A percentile compares a stretch with the other conserved stretches of the same genome.
Conservation (phyloP, 92 coral and sea anemone genomes). For the Palythoa caribaeorum region DNA sequence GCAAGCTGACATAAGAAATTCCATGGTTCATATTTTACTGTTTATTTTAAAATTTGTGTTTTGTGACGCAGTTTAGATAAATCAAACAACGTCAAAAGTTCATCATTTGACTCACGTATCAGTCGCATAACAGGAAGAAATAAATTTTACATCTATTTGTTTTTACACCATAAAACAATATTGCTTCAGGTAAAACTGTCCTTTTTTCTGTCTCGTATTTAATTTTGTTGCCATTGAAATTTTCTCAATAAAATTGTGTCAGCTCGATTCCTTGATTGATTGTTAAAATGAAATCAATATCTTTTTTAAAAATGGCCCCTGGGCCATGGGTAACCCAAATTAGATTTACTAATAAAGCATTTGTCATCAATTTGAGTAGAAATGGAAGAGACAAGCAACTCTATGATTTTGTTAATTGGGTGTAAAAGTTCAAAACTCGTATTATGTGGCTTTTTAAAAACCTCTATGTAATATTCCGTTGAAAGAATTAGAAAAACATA, state of each 20-base stretch:
- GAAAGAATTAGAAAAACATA: too few species aligned
- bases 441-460: neutral
- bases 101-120: conserved; percentile 8
- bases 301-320: neutral
- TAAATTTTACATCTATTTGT: neutral
- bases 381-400: neutral
- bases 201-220: neutral
- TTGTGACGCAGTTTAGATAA: neutral
- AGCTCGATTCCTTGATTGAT: neutral
- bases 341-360: neutral
- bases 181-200: neutral
- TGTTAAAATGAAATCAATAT: neutral
- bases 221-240: neutral
- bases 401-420: too few species aligned
- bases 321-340: neutral
- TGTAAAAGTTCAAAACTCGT: neutral
- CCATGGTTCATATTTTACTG: neutral
- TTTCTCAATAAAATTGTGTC: neutral
- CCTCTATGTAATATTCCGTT: neutral
- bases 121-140: neutral
- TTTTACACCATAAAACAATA: neutral
- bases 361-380: conserved; percentile 19
- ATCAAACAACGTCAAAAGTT: conserved; percentile 1
- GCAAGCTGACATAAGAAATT: neutral
- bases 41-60: neutral